Evolutionary conservation across 2,888 invertebrate species (phyloP), one percentile per base, ranked within the genome.

Genomic region (Acronicta aceris): DNA sequence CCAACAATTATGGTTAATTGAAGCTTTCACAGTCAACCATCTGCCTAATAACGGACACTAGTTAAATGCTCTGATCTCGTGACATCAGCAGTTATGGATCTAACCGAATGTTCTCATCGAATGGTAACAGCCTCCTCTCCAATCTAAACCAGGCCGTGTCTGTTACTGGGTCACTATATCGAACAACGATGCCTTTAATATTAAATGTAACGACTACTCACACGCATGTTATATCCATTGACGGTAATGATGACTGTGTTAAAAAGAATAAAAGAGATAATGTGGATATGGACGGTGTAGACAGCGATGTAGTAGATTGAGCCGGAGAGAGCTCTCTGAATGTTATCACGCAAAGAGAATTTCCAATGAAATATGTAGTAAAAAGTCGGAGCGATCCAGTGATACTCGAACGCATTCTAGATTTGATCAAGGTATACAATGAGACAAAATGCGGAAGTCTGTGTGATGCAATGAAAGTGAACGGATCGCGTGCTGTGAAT

Each of bases 321-420:
- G 68, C 62, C 63, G 76, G 91, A 89, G 91, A 90, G 89, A 89
- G 88, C 82, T 78, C 60, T 66, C 63, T 67, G 56, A 40, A 71
- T 73, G 62, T 58, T 65, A 75, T 79, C 90, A 91, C 91, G 90
- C 92, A 78, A 89, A 75, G 74, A 80, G 85, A 89, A 89, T 92
- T 91, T 91, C 90, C 88, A 90, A 88, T 88, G 88, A 88, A 87
- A 86, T 84, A 88, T 86, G 83, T 86, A 74, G 82, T 82, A 85
- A 85, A 85, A 82, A 81, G 71, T 48, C 47, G 63, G 59, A 63
- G 68, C 77, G 71, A 71, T 51, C 49, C 40, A 49, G 47, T 58
- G 50, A 40, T 67, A 25, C 65, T 51, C 30, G 65, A 41, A 42
- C 47, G 46, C 43, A 72, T 66, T 66, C 64, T 77, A 85, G 82